phyloP scores from a whole-genome alignment of 2,888 invertebrate species.

The Pachycephus smyrnensis region DNA sequence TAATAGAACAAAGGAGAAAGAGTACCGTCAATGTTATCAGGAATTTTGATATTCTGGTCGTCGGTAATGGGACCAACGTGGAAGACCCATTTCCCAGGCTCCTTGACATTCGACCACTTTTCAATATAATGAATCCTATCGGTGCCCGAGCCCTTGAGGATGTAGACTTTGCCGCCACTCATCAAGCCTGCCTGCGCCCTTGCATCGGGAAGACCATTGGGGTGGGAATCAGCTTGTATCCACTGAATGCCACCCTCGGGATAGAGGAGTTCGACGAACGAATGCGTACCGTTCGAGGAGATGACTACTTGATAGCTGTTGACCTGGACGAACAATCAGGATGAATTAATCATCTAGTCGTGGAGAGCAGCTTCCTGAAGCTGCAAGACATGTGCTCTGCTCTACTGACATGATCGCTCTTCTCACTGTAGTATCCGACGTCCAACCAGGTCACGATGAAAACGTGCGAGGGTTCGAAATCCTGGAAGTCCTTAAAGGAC shows the following conservation, averaged over 20 bases:
- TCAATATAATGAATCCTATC: slow-evolving; percentile 85
- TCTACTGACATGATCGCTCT: slow-evolving; percentile 72
- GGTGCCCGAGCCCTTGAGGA: slow-evolving; percentile 90
- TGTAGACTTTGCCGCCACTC: slow-evolving; percentile 81
- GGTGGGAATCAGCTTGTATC: slow-evolving; percentile 84
- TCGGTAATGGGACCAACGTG: slow-evolving; percentile 79
- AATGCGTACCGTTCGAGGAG: slow-evolving; percentile 76
- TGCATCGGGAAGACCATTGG: slow-evolving; percentile 86
- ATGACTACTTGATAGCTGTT: slow-evolving; percentile 91
- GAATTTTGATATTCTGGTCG: slow-evolving; percentile 75
- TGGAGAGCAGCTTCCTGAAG: slow-evolving; percentile 63
- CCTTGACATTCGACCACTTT: slow-evolving; percentile 88
- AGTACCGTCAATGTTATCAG: slow-evolving; percentile 70
- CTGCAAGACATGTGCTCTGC: neutral
- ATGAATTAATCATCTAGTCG: neutral
- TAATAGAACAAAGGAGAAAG: neutral
- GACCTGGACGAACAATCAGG: slow-evolving; percentile 71
- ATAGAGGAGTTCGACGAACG: slow-evolving; percentile 89
- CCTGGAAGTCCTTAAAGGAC: slow-evolving; percentile 77
- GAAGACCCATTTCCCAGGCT: slow-evolving; percentile 89
- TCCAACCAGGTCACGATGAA: slow-evolving; percentile 93
- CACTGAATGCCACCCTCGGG: slow-evolving; percentile 91
- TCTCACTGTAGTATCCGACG: slow-evolving; percentile 81
- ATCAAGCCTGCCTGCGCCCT: slow-evolving; percentile 95
- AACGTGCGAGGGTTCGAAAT: slow-evolving; percentile 82